These are phyloP conservation scores for Acanthacorydalis orientalis DNA, from an alignment of 2,888 invertebrate genomes.

Conservation along the genomic window DNA sequence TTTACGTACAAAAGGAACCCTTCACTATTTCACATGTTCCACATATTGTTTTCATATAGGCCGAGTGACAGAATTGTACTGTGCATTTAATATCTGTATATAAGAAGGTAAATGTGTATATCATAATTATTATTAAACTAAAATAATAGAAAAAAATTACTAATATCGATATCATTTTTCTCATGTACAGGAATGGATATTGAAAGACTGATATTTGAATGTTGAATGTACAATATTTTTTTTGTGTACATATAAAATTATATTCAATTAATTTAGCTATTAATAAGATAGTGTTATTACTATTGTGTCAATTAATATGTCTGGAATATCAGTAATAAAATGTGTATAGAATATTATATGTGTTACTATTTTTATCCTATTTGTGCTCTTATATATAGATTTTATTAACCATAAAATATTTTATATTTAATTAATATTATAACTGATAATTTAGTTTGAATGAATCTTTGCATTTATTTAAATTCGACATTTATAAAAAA, in stretches of 20 bases:
- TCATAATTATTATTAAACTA: not conserved
- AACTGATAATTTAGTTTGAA: too few relatives aligned
- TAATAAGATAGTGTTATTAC: not conserved
- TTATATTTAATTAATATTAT: too few relatives aligned
- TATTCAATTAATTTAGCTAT: not conserved
- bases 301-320: not conserved
- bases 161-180: not conserved
- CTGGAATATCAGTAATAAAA: too few relatives aligned
- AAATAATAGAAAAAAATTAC: not conserved
- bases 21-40: too few relatives aligned
- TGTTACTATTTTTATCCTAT: too few relatives aligned
- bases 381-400: too few relatives aligned
- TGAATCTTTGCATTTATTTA: too few relatives aligned
- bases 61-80: not conserved
- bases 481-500: too few relatives aligned
- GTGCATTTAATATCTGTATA: not conserved
- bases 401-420: too few relatives aligned
- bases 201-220: conserved; percentile 27
- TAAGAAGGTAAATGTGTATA: not conserved
- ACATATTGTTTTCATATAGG: not conserved
- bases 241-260: conserved; percentile 18
- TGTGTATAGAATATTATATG: too few relatives aligned
- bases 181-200: conserved; percentile 11
- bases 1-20: too few relatives aligned
- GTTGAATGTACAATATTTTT: conserved; percentile 25